Percentiles rank a stretch among this genome's conserved stretches.
These are phyloP conservation scores for Chrysocyon brachyurus DNA, from an alignment of 2,797 vertebrate genomes.

Conservation along the genomic window DNA sequence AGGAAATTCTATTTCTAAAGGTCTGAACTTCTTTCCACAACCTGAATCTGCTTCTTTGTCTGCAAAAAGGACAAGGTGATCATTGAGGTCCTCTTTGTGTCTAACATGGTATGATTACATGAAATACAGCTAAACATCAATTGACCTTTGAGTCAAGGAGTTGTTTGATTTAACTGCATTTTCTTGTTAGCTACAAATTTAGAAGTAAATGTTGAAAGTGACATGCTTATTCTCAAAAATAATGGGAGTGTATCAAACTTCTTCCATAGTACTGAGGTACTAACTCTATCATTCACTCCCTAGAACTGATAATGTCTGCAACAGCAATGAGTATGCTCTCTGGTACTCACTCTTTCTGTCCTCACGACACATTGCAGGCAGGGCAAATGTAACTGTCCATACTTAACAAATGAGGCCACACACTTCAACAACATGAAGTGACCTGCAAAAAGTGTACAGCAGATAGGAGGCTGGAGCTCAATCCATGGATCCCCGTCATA, in stretches of 20 bases:
- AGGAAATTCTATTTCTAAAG: background rate
- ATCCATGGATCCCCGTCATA: background rate
- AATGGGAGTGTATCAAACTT: background rate
- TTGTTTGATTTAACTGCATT: conserved; percentile 23
- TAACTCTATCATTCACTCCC: background rate
- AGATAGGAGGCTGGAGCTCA: background rate
- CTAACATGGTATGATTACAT: background rate
- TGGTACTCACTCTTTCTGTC: background rate
- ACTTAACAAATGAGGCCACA: background rate
- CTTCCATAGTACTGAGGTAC: background rate
- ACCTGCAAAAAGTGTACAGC: background rate
- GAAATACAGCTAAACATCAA: background rate
- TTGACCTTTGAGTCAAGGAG: background rate
- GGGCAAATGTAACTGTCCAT: background rate
- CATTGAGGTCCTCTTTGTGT: background rate
- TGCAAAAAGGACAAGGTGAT: background rate
- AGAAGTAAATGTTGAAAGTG: conserved; percentile 36
- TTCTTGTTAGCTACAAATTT: conserved; percentile 27
- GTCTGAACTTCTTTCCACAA: background rate
- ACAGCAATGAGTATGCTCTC: background rate
- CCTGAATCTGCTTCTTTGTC: background rate
- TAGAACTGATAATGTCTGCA: background rate
- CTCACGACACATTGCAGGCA: background rate
- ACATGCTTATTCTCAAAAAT: background rate
- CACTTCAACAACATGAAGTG: background rate